Conservation (phyloP, 2,113 vertebrate genomes). For the Fregata magnificens region DNA sequence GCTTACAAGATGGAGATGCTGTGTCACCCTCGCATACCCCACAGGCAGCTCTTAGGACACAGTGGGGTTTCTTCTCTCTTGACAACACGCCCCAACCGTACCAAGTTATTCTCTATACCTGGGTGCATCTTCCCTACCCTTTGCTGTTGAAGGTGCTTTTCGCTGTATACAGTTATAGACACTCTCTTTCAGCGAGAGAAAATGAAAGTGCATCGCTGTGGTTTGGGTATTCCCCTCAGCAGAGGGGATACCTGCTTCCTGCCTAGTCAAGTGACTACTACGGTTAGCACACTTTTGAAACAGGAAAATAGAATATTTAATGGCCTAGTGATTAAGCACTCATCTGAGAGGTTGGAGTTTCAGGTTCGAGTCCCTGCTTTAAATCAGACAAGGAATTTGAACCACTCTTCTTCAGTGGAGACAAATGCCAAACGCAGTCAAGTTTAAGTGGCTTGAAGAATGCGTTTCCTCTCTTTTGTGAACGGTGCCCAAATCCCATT, state of each 20-base stretch:
- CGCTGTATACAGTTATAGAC: background rate
- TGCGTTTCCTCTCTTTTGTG: background rate
- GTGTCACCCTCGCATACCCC: background rate
- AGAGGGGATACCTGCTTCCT: background rate
- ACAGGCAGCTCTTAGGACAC: background rate
- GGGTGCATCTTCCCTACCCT: background rate
- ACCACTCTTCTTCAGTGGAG: background rate
- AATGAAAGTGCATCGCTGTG: background rate
- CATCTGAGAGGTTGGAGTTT: background rate
- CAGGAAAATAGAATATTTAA: background rate
- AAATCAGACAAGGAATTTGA: background rate
- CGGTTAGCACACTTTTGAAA: background rate
- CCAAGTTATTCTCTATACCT: background rate
- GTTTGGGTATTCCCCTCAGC: slow-evolving; percentile 41
- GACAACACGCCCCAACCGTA: fast-evolving
- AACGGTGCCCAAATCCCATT: background rate
- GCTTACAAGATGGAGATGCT: background rate
- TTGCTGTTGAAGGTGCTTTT: background rate
- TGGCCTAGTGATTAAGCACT: background rate
- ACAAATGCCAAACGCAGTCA: background rate
- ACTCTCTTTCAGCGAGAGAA: background rate
- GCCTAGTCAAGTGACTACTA: background rate
- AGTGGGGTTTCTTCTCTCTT: background rate
- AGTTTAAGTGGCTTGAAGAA: background rate
- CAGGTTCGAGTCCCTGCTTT: background rate